These are phyloP conservation scores for Rhorus exstirpatorius DNA, from an alignment of 2,888 invertebrate species.

Conservation along the genomic window DNA sequence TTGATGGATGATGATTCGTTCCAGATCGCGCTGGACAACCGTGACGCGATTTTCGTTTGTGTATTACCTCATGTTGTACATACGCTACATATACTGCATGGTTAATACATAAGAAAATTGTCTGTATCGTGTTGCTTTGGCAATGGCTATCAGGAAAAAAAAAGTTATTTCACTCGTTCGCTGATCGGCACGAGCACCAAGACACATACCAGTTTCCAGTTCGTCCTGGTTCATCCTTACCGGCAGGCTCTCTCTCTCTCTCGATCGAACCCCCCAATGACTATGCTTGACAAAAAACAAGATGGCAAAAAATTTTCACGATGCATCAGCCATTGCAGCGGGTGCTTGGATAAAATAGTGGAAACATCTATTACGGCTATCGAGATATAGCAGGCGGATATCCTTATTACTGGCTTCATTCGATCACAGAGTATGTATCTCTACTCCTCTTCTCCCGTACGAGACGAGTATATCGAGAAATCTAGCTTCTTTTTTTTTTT, in stretches of 20 bases:
- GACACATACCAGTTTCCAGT: slow-evolving; percentile 13
- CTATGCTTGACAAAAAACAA: slow-evolving; percentile 35
- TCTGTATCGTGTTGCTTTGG: slow-evolving; percentile 27
- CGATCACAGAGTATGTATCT: slow-evolving; percentile 33
- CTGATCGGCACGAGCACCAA: slow-evolving; percentile 53
- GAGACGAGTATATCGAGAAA: slow-evolving; percentile 54
- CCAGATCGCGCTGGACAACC: slow-evolving; percentile 71
- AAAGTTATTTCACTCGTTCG: slow-evolving; percentile 51
- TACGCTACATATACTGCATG: slow-evolving; percentile 23
- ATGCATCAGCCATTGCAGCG: slow-evolving; percentile 35
- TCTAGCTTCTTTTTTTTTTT: slow-evolving; percentile 25
- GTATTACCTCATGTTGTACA: slow-evolving; percentile 52
- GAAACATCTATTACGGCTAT: slow-evolving; percentile 61
- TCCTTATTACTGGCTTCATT: slow-evolving; percentile 67
- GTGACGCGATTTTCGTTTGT: slow-evolving; percentile 68
- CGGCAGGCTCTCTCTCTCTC: neutral
- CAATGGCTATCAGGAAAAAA: slow-evolving; percentile 33
- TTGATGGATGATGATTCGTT: slow-evolving; percentile 69
- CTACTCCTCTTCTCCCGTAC: slow-evolving; percentile 1
- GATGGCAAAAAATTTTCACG: slow-evolving; percentile 24
- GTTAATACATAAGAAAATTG: slow-evolving; percentile 47
- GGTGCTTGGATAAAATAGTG: slow-evolving; percentile 55
- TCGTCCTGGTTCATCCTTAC: slow-evolving; percentile 30
- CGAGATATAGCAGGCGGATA: slow-evolving; percentile 64
- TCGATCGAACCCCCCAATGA: slow-evolving; percentile 39